Evolutionary conservation across 2,797 vertebrate species (phyloP).

Genomic region (Thaleichthys pacificus): DNA sequence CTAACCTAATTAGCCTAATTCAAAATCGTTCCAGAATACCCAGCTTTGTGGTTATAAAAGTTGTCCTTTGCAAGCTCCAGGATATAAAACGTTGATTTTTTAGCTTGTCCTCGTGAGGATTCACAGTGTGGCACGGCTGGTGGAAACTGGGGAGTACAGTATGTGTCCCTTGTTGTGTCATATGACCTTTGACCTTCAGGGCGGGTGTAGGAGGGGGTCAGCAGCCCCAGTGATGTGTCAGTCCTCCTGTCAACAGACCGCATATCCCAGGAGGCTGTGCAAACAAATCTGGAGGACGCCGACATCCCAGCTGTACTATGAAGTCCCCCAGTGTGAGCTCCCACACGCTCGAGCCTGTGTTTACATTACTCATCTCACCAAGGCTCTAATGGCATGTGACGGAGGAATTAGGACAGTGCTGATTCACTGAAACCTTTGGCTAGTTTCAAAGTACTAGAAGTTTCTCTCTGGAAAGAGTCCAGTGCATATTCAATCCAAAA

Average conservation of each 20-base stretch:
- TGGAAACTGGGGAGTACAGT: constrained; percentile 6
- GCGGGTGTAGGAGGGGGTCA: constrained; percentile 17
- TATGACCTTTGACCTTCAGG: constrained; percentile 53
- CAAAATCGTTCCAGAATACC: constrained; percentile 70
- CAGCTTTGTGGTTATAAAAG: constrained; percentile 60
- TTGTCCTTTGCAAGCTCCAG: constrained; percentile 45
- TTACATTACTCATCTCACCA: constrained; percentile 41
- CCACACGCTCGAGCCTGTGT: constrained; percentile 31
- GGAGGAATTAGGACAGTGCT: constrained; percentile 20
- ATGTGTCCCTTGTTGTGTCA: constrained; percentile 10
- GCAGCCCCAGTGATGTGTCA: constrained; percentile 15
- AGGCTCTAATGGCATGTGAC: constrained; percentile 39
- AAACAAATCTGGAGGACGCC: constrained; percentile 23
- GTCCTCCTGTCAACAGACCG: constrained; percentile 14
- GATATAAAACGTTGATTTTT: constrained; percentile 46
- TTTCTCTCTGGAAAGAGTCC: not conserved
- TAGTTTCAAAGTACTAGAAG: constrained; percentile 1
- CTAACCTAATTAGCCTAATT: constrained; percentile 78
- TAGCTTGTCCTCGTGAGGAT: not conserved
- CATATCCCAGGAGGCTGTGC: constrained; percentile 19
- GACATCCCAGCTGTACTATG: constrained; percentile 5
- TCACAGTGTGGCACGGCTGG: not conserved
- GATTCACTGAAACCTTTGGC: constrained; percentile 24
- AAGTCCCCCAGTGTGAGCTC: constrained; percentile 16
- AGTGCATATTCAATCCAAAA: not conserved